Conservation (phyloP, 2,113 vertebrate species). For the Onychostruthus taczanowskii region DNA sequence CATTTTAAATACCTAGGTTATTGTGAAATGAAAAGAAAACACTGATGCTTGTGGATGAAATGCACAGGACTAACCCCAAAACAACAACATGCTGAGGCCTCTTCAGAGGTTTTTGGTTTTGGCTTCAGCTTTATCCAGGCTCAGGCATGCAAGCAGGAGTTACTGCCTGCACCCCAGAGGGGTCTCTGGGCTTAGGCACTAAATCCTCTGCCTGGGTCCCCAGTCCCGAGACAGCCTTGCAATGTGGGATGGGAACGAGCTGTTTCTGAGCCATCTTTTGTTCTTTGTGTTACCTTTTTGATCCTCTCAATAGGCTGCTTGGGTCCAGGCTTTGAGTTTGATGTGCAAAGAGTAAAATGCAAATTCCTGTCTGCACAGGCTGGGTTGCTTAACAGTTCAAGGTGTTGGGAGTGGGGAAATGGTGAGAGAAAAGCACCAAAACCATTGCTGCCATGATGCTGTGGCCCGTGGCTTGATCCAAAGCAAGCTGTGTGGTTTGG, state of each 20-base stretch:
- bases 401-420: not conserved
- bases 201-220: constrained; percentile 36
- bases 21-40: constrained; percentile 69
- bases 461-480: not conserved
- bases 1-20: constrained; percentile 47
- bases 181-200: constrained; percentile 28
- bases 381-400: not conserved
- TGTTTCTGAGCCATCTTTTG: constrained; percentile 32
- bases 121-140: not conserved
- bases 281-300: constrained; percentile 47
- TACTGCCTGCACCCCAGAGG: constrained; percentile 20
- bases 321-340: not conserved
- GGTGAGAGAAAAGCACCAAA: not conserved
- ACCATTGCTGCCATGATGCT: not conserved
- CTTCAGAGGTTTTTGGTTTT: constrained; percentile 13
- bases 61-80: constrained; percentile 8
- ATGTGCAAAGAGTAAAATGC: not conserved
- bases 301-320: constrained; percentile 32
- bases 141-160: not conserved
- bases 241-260: not conserved
- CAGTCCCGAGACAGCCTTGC: not conserved
- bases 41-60: constrained; percentile 40
- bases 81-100: constrained; percentile 45
- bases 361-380: constrained; percentile 1
- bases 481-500: not conserved